Base-by-base conservation (phyloP, 2,113 vertebrate species). In the Perca fluviatilis region DNA sequence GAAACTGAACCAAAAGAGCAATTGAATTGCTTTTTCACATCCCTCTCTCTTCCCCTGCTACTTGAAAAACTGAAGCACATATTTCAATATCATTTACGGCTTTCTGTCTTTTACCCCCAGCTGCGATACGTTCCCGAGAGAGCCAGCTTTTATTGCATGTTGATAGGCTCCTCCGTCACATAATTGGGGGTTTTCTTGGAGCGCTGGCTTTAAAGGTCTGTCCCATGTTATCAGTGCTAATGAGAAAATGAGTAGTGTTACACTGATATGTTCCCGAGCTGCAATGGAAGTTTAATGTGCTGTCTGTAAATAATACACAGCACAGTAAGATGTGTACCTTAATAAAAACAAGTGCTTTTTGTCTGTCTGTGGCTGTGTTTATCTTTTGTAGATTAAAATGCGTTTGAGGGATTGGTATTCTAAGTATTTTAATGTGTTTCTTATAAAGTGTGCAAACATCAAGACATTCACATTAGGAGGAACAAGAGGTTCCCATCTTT, bases 161-260 rank as follows among this genome's bases (percentile, higher is more conserved):
- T 79, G 88, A 89, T 83, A 46, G 67, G 80, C 88, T 86, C 77
- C 86, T 82, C 88, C 78, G 83, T 79, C 85, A 77, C 80, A 43
- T 93, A 94, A 92, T 94, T 92, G 87, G 85, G 80, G 85, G 81
- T 80, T 93, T 90, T 87, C 81, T 79, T 69, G 21, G 73, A 87
- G 80, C 23, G 57, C 76, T 73, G 77, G 65, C 79, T 91, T 84
- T 89, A 84, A 92, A 89, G 80, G 82, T 78, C 86, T 82, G 86
- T 82, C 84, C 92, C 79, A 89, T 90, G 88, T 93, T 93, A 91
- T 93, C 84, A 87, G 71, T 54, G 66, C 90, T 94, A 91, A 93
- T 93, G 79, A 87, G 91, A 83, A 92, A 95, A 95, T 90, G 62
- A 91, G 80, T 50, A 75, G 73, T 16, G 30, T 83, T 79, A 6